These are phyloP conservation scores for Bellardia bayeri DNA, from an alignment of 2,888 invertebrate species.

Conservation along the genomic window DNA sequence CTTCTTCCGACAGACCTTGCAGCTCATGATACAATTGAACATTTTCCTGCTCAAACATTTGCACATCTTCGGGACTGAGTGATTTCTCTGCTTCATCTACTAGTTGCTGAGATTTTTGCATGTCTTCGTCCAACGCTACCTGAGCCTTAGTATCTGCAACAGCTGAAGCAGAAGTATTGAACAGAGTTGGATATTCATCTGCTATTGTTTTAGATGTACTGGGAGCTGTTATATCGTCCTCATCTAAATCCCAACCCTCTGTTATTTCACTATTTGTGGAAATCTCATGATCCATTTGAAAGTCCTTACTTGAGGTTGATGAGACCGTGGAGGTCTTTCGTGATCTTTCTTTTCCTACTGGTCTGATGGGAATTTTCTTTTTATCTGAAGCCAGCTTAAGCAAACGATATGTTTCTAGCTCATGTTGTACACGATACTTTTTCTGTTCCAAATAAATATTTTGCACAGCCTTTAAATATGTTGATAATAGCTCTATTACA, in stretches of 20 bases:
- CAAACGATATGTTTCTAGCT: conserved; percentile 92
- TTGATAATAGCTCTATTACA: conserved; percentile 90
- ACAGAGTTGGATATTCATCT: conserved; percentile 11
- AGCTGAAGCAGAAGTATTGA: conserved; percentile 42
- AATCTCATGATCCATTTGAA: conserved; percentile 54
- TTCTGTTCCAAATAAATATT: conserved; percentile 95
- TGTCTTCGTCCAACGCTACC: conserved; percentile 82
- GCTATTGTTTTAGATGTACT: conserved; percentile 44
- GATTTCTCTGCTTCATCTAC: conserved; percentile 82
- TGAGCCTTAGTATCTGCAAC: conserved; percentile 70
- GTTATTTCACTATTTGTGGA: conserved; percentile 57
- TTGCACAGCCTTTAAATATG: conserved; percentile 93
- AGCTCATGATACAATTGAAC: conserved; percentile 93
- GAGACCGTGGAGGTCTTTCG: conserved; percentile 67
- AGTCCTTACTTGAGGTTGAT: conserved; percentile 79
- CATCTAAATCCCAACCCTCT: conserved; percentile 73
- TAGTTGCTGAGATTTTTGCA: conserved; percentile 80
- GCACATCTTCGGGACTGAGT: conserved; percentile 93
- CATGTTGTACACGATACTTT: conserved; percentile 93
- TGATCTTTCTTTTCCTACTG: conserved; percentile 77
- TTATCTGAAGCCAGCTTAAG: conserved; percentile 87
- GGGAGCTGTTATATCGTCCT: conserved; percentile 62
- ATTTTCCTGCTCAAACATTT: conserved; percentile 97
- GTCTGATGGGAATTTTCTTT: conserved; percentile 81
- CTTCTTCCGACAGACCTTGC: conserved; percentile 95